Base-by-base conservation (phyloP, 2,888 invertebrate genomes). In the Blera fallax region DNA sequence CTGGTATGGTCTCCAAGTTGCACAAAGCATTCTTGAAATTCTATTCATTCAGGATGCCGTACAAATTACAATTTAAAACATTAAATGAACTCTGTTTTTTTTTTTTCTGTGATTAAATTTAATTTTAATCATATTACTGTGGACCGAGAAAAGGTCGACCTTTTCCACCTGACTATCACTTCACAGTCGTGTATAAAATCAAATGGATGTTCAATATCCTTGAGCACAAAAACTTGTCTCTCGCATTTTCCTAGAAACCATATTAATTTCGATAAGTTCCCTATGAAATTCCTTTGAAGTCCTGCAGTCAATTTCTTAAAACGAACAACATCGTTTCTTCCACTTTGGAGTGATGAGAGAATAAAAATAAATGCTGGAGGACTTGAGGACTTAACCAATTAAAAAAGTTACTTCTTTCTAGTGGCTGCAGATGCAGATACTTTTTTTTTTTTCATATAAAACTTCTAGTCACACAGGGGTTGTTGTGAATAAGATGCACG, bases 1-100 rank as follows among this genome's bases (percentile, higher is more conserved):
- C 21, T 32, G 21, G 37, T 8, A 6, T 24, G 27, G 29, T 62
- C 29, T 18, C 16, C 10, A 2, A 24, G 37, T 24, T 60, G 37
- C 58, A 60, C 43, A 45, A 32, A 48, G 64, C 48, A 62, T 21
- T 14, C 10, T n/a, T 27, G 18, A 5, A n/a, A 45, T 45, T 7
- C n/a, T 11, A 45, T 60, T 60, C 60, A 45, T n/a, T 48, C 43
- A 45, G 18, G 27, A 62, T 27, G 10, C 24, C 62, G 45, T 32
- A 64, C 18, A 32, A 48, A 34, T 64, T 64, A 48, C 64, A 64
- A 64, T 64, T 64, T 64, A 32, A 64, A 64, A 64, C 18, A 64
- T 48, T 62, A 18, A 45, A 32, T 18, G 7, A 16, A 29, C 32
- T 62, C 24, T 11, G 14, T 48, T 10, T 27, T 1, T 29, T 27